phyloP scores from a whole-genome alignment of 2,113 vertebrate genomes.

The Oreochromis aureus region DNA sequence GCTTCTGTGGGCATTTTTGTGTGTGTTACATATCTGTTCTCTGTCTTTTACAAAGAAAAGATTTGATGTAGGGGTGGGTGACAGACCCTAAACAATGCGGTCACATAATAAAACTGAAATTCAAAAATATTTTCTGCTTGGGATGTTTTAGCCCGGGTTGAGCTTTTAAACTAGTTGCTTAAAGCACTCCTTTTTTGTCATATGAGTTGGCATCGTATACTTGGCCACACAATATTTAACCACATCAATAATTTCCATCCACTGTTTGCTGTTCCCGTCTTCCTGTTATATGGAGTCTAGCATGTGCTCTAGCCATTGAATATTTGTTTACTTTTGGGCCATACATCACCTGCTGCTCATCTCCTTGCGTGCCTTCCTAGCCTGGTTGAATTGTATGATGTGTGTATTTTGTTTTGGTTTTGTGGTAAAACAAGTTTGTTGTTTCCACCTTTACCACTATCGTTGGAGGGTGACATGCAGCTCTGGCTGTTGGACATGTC shows the following conservation, averaged over 20 bases:
- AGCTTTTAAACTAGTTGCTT: neutral
- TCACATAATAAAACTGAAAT: neutral
- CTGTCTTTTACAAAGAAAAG: neutral
- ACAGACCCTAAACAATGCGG: neutral
- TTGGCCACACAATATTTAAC: neutral
- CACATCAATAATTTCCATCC: neutral
- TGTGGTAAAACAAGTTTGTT: neutral
- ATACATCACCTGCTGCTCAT: neutral
- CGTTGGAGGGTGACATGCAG: neutral
- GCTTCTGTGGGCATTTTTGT: neutral
- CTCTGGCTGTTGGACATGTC: neutral
- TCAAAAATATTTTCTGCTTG: neutral
- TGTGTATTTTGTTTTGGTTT: neutral
- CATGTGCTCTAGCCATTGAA: neutral
- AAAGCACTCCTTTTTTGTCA: neutral
- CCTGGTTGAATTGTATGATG: neutral
- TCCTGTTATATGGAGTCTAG: neutral
- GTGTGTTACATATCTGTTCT: neutral
- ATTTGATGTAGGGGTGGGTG: neutral
- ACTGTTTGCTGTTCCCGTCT: neutral
- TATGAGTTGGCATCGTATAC: neutral
- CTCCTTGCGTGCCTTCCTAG: neutral
- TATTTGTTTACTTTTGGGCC: neutral
- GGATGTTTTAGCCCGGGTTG: neutral
- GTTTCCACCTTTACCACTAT: neutral